Evolutionary conservation across 2,888 invertebrate species (phyloP).

Genomic region (Stenotaenia linearis): DNA sequence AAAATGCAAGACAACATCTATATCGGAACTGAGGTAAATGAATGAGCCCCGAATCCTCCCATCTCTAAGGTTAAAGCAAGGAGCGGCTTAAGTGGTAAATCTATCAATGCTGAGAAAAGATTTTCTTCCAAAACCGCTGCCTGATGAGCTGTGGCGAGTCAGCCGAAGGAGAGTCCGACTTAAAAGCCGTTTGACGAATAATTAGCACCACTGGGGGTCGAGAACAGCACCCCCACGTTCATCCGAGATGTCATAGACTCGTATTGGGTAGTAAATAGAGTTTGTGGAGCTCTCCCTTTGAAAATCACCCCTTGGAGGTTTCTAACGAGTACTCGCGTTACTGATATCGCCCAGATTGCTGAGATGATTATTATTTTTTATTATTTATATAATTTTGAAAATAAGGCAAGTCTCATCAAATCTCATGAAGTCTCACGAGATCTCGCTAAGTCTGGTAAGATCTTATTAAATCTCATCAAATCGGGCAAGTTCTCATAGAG

Average conservation of each 20-base stretch:
- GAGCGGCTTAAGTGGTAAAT: background rate
- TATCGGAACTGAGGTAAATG: background rate
- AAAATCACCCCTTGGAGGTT: no score
- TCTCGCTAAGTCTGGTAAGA: no score
- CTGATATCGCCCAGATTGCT: no score
- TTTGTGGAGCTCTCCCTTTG: no score
- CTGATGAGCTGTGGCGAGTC: background rate
- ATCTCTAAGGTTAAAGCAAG: background rate
- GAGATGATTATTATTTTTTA: no score
- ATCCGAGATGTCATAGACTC: background rate
- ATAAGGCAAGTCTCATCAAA: no score
- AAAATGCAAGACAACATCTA: slow-evolving; percentile 4
- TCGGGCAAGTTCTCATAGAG: no score
- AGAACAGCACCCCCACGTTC: background rate
- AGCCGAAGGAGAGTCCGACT: background rate
- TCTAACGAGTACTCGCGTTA: no score
- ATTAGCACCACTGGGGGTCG: background rate
- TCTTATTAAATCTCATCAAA: no score
- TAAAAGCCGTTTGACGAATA: background rate
- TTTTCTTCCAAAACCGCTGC: background rate
- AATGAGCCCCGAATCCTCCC: background rate
- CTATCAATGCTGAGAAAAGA: background rate
- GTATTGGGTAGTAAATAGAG: no score
- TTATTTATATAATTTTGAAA: no score
- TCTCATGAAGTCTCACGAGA: no score